phyloP scores from a whole-genome alignment of 2,797 vertebrate species.

The Cheirogaleus major region DNA sequence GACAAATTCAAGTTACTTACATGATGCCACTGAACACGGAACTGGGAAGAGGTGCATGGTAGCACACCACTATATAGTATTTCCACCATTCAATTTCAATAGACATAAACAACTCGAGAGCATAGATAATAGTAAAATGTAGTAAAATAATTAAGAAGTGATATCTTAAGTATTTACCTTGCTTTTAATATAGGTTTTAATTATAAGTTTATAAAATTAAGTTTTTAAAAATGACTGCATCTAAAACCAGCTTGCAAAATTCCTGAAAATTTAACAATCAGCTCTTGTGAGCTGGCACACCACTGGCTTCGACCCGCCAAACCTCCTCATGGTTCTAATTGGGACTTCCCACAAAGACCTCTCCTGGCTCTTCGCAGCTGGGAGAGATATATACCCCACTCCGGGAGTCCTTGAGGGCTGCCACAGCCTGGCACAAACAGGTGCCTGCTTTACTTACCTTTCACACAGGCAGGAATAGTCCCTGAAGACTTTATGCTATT shows the following conservation, averaged over 20 bases:
- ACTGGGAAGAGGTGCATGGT: neutral
- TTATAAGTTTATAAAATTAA: neutral
- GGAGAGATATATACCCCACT: neutral
- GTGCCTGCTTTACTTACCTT: neutral
- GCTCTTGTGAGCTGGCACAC: neutral
- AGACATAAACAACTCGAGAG: neutral
- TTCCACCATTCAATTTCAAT: neutral
- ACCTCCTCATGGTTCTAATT: neutral
- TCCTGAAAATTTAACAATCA: conserved; percentile 8
- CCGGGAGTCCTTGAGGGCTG: neutral
- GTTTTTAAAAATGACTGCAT: neutral
- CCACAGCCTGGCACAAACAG: neutral
- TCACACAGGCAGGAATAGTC: neutral
- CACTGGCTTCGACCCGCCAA: neutral
- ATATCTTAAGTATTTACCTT: neutral
- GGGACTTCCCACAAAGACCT: neutral
- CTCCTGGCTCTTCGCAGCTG: neutral
- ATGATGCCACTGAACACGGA: neutral
- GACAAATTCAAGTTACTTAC: neutral
- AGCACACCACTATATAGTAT: neutral
- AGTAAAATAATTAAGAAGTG: neutral
- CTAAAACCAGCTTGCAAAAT: neutral
- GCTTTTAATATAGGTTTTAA: neutral
- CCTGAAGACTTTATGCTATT: neutral
- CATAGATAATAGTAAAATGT: neutral